phyloP scores from a whole-genome alignment of 1,140 invertebrate genomes.

The Harlomillsia oculata region DNA sequence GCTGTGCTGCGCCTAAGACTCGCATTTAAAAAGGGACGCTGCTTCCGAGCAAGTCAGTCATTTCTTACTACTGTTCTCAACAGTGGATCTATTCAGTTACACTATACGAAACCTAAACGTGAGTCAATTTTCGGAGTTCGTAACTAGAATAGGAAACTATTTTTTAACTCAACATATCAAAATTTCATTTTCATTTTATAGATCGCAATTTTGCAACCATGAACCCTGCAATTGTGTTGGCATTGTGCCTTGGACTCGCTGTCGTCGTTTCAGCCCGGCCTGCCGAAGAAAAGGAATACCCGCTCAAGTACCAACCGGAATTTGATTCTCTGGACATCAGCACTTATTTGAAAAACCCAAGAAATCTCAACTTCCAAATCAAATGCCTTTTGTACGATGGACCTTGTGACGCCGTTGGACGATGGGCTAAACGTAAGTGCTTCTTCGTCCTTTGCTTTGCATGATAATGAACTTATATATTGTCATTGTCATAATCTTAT shows the following conservation, averaged over 20 bases:
- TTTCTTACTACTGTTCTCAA: too few species aligned
- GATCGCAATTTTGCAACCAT: background rate
- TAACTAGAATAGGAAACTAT: too few species aligned
- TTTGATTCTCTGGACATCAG: slow-evolving; percentile 18
- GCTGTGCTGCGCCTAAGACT: too few species aligned
- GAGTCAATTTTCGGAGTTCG: too few species aligned
- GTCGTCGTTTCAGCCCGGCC: background rate
- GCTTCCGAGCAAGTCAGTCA: too few species aligned
- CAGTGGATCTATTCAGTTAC: too few species aligned
- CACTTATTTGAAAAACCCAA: slow-evolving; percentile 22
- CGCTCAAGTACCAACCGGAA: slow-evolving; percentile 20
- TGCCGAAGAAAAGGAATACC: slow-evolving; percentile 12
- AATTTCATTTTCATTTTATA: background rate
- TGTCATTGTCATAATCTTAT: background rate
- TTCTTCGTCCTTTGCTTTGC: too few species aligned
- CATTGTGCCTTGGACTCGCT: background rate
- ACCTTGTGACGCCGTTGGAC: slow-evolving; percentile 23
- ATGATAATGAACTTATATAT: background rate
- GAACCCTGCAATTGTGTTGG: background rate
- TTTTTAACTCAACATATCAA: too few species aligned
- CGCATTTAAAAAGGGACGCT: too few species aligned
- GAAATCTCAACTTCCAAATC: slow-evolving; percentile 17
- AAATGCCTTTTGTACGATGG: slow-evolving; percentile 23
- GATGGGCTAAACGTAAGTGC: slow-evolving; percentile 28
- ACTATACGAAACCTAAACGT: too few species aligned